Evolutionary conservation across 1,140 invertebrate genomes (phyloP).

Genomic region (Drosophila melanica): DNA sequence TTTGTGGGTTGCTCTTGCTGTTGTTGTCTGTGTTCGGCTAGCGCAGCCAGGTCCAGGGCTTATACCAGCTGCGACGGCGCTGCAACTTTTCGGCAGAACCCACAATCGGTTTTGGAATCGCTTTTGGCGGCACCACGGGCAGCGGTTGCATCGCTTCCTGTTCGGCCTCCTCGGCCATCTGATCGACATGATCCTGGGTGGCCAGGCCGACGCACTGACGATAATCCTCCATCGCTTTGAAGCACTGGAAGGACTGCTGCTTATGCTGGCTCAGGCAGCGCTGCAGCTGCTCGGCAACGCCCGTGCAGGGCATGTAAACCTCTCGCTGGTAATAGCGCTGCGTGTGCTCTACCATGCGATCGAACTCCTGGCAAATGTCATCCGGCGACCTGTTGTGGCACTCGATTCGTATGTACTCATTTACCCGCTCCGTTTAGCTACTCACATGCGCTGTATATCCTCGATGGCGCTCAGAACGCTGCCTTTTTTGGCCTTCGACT

Average conservation of each 20-base stretch:
- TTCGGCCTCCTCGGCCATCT: conserved; percentile 5
- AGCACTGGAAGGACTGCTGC: conserved; percentile 46
- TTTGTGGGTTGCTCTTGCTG: not conserved
- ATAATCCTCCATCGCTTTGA: conserved; percentile 57
- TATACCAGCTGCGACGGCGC: conserved; percentile 31
- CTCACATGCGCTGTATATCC: conserved; percentile 65
- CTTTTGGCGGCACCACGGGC: conserved; percentile 26
- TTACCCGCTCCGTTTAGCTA: not conserved
- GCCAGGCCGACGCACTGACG: conserved; percentile 40
- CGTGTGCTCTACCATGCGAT: conserved; percentile 42
- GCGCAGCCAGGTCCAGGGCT: conserved; percentile 61
- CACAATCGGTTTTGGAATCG: not conserved
- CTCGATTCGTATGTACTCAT: too few relatives aligned
- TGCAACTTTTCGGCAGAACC: not conserved
- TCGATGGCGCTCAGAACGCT: conserved; percentile 41
- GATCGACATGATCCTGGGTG: conserved; percentile 51
- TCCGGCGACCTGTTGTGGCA: conserved; percentile 33
- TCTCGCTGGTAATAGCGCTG: conserved; percentile 25
- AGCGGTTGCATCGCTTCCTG: not conserved
- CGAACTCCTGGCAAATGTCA: conserved; percentile 52
- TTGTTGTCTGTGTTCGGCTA: conserved; percentile 1
- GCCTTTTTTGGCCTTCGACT: conserved; percentile 14
- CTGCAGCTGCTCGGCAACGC: conserved; percentile 27
- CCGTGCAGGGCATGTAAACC: conserved; percentile 36
- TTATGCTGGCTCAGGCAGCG: conserved; percentile 43